Conservation (phyloP, 2,113 vertebrate species). For the Nothocercus julius region DNA sequence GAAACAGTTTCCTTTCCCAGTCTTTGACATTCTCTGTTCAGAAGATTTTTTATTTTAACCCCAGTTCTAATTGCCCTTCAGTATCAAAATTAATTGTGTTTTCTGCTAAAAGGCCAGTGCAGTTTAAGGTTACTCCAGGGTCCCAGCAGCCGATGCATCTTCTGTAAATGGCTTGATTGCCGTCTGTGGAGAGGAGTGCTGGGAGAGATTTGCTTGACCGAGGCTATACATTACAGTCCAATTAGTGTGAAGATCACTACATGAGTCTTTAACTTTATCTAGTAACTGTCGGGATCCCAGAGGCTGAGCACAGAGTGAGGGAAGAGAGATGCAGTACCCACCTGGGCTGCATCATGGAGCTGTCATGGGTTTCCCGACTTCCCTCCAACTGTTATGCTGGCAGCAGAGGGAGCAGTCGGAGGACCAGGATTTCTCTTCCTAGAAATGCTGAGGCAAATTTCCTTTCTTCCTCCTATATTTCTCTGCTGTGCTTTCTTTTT, state of each 20-base stretch:
- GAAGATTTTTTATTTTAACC: conserved; percentile 82
- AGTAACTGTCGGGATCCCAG: conserved; percentile 78
- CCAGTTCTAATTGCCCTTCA: conserved; percentile 84
- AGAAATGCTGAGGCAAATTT: background rate
- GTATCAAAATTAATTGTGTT: conserved; percentile 87
- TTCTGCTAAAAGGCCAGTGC: conserved; percentile 83
- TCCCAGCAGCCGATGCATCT: conserved; percentile 83
- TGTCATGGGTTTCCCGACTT: background rate
- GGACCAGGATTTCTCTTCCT: conserved; percentile 13
- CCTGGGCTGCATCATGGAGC: conserved; percentile 4
- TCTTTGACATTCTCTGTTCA: conserved; percentile 75
- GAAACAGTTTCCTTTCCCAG: conserved; percentile 63
- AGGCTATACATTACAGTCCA: conserved; percentile 86
- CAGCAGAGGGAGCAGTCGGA: conserved; percentile 61
- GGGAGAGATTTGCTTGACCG: conserved; percentile 83
- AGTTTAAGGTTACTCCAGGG: conserved; percentile 82
- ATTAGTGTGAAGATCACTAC: conserved; percentile 84
- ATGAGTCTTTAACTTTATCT: conserved; percentile 83
- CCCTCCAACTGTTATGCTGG: background rate
- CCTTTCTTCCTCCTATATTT: background rate
- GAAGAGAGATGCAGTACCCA: conserved; percentile 66
- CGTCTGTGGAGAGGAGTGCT: conserved; percentile 78
- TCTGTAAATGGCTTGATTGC: conserved; percentile 84
- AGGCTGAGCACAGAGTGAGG: conserved; percentile 62
- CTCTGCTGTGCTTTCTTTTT: background rate